These are phyloP conservation scores for Prenolepis imparis DNA, from an alignment of 2,888 invertebrate genomes.

Conservation along the genomic window DNA sequence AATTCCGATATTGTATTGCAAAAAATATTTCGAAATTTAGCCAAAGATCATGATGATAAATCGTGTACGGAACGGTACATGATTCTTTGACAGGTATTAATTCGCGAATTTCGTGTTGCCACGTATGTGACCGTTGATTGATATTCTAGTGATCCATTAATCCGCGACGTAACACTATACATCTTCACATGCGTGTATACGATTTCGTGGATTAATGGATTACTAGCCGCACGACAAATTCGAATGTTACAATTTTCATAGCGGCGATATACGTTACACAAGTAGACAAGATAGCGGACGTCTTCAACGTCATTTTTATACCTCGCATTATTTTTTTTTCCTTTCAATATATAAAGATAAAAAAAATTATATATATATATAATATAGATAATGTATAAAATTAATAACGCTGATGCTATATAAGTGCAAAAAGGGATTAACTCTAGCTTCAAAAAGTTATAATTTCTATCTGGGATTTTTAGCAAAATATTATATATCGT, in stretches of 20 bases:
- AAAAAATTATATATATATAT: background rate
- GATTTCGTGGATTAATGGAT: conserved; percentile 51
- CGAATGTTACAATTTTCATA: conserved; percentile 16
- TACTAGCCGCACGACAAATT: conserved; percentile 43
- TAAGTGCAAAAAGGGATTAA: background rate
- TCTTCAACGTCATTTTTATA: background rate
- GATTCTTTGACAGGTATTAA: conserved; percentile 48
- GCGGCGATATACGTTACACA: background rate
- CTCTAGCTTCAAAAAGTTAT: background rate
- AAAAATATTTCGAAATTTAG: background rate
- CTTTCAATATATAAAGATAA: background rate
- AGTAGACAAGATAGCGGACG: background rate
- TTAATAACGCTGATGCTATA: background rate
- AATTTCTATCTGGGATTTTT: conserved; percentile 5
- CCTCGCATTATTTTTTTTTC: background rate
- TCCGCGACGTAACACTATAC: conserved; percentile 24
- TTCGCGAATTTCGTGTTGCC: conserved; percentile 52
- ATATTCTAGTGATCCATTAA: conserved; percentile 30
- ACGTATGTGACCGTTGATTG: conserved; percentile 36
- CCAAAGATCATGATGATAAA: conserved; percentile 37
- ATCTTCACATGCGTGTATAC: conserved; percentile 13
- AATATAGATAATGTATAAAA: background rate
- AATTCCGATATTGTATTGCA: background rate
- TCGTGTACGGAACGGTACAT: background rate
- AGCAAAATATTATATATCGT: background rate